These are phyloP conservation scores for Drosophila eugracilis DNA, from an alignment of 1,140 invertebrate species.

Conservation along the genomic window DNA sequence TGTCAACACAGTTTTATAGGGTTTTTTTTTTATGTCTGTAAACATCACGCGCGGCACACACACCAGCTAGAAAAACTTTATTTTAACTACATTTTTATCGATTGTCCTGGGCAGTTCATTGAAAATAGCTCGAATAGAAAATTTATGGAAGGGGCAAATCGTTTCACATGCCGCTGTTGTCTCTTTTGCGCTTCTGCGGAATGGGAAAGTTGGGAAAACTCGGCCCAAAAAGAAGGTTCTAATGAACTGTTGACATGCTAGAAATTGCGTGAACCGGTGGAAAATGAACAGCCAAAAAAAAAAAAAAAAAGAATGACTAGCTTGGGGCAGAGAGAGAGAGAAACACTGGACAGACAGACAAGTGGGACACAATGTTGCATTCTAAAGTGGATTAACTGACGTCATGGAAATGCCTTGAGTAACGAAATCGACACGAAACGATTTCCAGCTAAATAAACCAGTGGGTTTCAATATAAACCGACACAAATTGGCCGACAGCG, in stretches of 20 bases:
- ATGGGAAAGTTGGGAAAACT: constrained; percentile 20
- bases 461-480: constrained; percentile 42
- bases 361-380: constrained; percentile 71
- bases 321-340: background rate
- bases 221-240: constrained; percentile 35
- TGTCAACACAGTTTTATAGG: constrained; percentile 41
- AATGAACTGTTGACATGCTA: constrained; percentile 80
- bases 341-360: constrained; percentile 55
- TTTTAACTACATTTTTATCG: constrained; percentile 79
- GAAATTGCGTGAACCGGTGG: constrained; percentile 67
- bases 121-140: constrained; percentile 48
- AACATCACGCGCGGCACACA: constrained; percentile 37
- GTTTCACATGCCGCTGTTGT: constrained; percentile 48
- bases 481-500: constrained; percentile 22
- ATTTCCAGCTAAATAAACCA: constrained; percentile 36
- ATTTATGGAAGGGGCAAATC: constrained; percentile 1
- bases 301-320: constrained; percentile 8
- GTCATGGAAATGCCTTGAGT: constrained; percentile 68
- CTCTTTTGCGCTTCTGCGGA: constrained; percentile 5
- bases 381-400: constrained; percentile 76
- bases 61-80: constrained; percentile 59
- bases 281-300: constrained; percentile 43
- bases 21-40: constrained; percentile 50
- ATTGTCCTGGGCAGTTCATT: constrained; percentile 66
- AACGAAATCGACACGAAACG: constrained; percentile 50